These are phyloP conservation scores for Indicator indicator DNA, from an alignment of 2,113 vertebrate genomes.

Conservation along the genomic window DNA sequence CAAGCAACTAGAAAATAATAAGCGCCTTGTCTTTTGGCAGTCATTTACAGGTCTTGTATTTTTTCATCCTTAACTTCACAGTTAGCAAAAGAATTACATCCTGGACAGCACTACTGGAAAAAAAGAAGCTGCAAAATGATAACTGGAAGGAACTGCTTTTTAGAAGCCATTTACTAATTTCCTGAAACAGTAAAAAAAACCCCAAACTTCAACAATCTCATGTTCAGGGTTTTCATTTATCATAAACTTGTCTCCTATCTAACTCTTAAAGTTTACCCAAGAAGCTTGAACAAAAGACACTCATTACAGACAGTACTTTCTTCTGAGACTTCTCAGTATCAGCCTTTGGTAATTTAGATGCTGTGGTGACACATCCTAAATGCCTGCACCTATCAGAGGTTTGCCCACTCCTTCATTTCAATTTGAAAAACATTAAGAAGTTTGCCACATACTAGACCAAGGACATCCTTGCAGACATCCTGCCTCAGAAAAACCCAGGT, in stretches of 20 bases:
- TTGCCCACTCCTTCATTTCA: background rate
- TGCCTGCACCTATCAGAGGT: background rate
- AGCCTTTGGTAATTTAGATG: background rate
- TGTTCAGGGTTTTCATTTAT: background rate
- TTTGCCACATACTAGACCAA: fast-evolving
- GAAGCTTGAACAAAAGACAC: background rate
- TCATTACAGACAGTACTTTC: background rate
- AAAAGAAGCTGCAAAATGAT: background rate
- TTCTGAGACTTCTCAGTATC: background rate
- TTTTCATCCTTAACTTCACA: background rate
- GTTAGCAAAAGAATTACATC: background rate
- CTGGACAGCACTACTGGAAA: background rate
- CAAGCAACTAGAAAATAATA: background rate
- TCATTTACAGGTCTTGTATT: background rate
- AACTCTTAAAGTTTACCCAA: background rate
- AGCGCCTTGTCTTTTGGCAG: background rate
- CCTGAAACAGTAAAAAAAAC: background rate
- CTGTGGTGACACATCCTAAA: background rate
- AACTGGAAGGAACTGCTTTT: background rate
- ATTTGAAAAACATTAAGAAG: background rate
- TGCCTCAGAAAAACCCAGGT: background rate
- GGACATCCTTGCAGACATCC: background rate
- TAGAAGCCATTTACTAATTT: background rate
- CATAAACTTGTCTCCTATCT: background rate
- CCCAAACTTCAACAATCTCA: background rate